Base-by-base conservation (phyloP, 2,113 vertebrate species). In the Tenebrosternarchus preto region DNA sequence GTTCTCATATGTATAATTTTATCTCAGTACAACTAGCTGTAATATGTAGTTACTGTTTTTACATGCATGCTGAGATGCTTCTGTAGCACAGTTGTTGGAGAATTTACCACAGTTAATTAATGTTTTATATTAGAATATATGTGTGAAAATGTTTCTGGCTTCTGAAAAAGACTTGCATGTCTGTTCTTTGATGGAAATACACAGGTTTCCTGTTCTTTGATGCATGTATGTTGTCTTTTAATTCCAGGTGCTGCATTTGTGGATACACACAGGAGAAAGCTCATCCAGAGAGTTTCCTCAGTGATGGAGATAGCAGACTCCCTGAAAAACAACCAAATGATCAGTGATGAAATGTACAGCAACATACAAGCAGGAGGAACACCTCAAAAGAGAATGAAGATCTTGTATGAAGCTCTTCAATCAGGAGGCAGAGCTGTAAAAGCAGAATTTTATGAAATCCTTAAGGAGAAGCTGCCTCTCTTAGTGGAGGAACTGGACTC, bases 401-500 rank as follows among this genome's bases (percentile, higher is more conserved):
- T 25, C 17, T 39, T 80, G 29, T 80, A 55, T 4, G 16, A 56
- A 6, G 60, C 17, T 73, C 78, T 80, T 0, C 19, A 64, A 2
- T 73, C 78, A 5, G 70, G 59, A 73, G 70, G 78, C 55, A 5
- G 1, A 16, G n/a, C 29, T n/a, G 78, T 55, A 9, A 73, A 80
- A 80, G 27, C 70, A 56, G 78, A 73, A n/a, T 80, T 80, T 4
- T 80, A 57, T 63, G 33, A 19, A 66, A 5, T 73, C 6, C 70
- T 80, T 31, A 73, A 66, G 3, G 19, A 55, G 15, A 39, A 29
- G 1, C 57, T 60, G 33, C 8, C 27, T 15, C 0, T 1, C 53
- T 24, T 80, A 27, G 78, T 73, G 2, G 17, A 67, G 31, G 78
- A 80, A 3, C 46, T 80, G 56, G 70, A 73, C n/a, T 56, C 78